Conservation (phyloP, 2,113 vertebrate species). For the Larimichthys polyactis region DNA sequence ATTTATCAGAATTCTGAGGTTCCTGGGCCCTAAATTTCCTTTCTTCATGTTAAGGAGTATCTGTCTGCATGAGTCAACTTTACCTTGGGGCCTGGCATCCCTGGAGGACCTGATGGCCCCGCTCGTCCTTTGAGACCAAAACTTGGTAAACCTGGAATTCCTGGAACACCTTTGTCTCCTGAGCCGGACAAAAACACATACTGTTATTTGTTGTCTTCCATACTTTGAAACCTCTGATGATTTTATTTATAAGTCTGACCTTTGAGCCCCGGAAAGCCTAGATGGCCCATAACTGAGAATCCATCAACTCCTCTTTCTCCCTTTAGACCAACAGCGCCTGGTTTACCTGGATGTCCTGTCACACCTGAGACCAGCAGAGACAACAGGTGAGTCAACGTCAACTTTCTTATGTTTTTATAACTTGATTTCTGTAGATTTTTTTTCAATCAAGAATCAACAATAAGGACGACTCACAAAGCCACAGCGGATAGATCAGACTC, state of each 20-base stretch:
- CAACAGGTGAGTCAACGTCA: background rate
- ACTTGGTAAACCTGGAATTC: constrained; percentile 65
- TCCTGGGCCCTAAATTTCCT: no score
- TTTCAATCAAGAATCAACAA: background rate
- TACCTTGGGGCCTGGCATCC: constrained; percentile 80
- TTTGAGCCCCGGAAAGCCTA: constrained; percentile 77
- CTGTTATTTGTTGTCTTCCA: background rate
- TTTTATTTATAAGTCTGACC: constrained; percentile 62
- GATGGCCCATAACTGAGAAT: constrained; percentile 64
- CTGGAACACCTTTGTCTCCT: constrained; percentile 78
- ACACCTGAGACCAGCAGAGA: constrained; percentile 66
- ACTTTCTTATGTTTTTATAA: background rate
- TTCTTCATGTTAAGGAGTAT: background rate
- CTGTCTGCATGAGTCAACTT: background rate
- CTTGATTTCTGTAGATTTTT: background rate
- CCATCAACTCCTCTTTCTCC: constrained; percentile 77
- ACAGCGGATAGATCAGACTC: background rate
- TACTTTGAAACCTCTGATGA: background rate
- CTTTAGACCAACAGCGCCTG: constrained; percentile 65
- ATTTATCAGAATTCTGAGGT: no score
- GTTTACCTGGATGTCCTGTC: constrained; percentile 59
- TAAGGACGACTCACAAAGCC: background rate
- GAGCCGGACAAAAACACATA: background rate
- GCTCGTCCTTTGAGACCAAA: constrained; percentile 76
- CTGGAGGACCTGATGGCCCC: constrained; percentile 79